These are phyloP conservation scores for Leucopsar rothschildi DNA, from an alignment of 2,113 vertebrate genomes.

Conservation along the genomic window DNA sequence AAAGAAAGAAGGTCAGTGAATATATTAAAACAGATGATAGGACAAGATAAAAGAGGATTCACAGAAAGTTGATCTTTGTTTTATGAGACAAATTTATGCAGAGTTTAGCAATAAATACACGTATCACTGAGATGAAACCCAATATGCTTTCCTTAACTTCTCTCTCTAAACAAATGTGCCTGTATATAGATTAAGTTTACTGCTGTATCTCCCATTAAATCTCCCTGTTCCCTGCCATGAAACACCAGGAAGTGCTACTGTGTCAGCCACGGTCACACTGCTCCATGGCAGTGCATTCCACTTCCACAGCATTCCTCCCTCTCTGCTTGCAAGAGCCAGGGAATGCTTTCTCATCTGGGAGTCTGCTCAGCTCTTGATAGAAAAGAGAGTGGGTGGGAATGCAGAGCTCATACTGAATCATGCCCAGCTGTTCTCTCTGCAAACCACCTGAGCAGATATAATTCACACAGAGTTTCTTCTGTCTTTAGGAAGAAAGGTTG, in stretches of 20 bases:
- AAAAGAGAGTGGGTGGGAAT: not conserved
- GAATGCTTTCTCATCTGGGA: not conserved
- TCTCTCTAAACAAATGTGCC: not conserved
- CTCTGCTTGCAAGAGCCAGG: not conserved
- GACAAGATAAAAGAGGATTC: not conserved
- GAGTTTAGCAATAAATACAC: not conserved
- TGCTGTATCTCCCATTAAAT: not conserved
- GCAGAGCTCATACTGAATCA: not conserved
- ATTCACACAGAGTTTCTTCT: not conserved
- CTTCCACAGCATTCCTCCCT: not conserved
- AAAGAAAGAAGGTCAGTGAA: not conserved
- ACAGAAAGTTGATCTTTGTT: not conserved
- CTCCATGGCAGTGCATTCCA: not conserved
- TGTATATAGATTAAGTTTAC: not conserved
- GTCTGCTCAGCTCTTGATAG: not conserved
- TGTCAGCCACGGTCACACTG: fast-evolving
- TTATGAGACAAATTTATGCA: not conserved
- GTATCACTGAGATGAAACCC: not conserved
- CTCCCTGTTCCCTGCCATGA: not conserved
- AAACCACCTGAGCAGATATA: not conserved
- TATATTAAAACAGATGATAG: not conserved
- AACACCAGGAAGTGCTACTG: slow-evolving; percentile 23
- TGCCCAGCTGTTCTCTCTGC: not conserved
- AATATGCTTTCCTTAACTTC: not conserved
- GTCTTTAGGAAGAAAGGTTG: not conserved